phyloP scores from a whole-genome alignment of 2,888 invertebrate genomes.

The Drosophila anceps region DNA sequence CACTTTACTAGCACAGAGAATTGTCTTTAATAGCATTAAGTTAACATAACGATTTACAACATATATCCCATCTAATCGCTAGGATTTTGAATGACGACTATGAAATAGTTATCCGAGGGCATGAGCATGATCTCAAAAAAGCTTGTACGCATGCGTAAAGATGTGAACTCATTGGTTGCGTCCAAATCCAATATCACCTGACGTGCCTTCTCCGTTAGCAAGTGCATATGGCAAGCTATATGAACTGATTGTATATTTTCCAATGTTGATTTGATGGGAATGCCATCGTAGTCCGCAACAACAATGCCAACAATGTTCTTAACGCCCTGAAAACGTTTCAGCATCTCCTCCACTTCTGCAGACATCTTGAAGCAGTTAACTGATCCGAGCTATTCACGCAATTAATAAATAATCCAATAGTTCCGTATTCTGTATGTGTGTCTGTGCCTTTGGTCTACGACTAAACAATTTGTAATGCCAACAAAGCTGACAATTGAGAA shows the following conservation, averaged over 20 bases:
- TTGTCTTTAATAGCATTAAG: background rate
- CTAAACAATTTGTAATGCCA: constrained; percentile 14
- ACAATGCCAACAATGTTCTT: constrained; percentile 65
- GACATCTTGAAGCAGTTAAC: constrained; percentile 46
- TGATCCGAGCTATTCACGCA: background rate
- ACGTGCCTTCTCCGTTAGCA: constrained; percentile 58
- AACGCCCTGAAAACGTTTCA: constrained; percentile 56
- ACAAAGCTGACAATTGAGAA: background rate
- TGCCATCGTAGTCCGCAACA: constrained; percentile 67
- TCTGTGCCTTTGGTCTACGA: background rate
- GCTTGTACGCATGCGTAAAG: constrained; percentile 62
- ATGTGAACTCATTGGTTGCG: constrained; percentile 66
- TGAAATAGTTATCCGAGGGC: constrained; percentile 57
- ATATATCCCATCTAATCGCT: constrained; percentile 42
- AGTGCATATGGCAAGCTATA: constrained; percentile 60
- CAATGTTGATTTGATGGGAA: constrained; percentile 69
- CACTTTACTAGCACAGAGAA: background rate
- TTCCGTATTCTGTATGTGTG: background rate
- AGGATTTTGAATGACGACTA: constrained; percentile 58
- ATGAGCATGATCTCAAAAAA: constrained; percentile 58
- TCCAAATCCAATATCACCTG: constrained; percentile 67
- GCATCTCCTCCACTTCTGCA: constrained; percentile 67
- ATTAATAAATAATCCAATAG: background rate
- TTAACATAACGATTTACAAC: background rate
- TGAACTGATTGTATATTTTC: constrained; percentile 58